Evolutionary conservation across 2,797 vertebrate genomes (phyloP).

Genomic region (Enteromius anoplus): DNA sequence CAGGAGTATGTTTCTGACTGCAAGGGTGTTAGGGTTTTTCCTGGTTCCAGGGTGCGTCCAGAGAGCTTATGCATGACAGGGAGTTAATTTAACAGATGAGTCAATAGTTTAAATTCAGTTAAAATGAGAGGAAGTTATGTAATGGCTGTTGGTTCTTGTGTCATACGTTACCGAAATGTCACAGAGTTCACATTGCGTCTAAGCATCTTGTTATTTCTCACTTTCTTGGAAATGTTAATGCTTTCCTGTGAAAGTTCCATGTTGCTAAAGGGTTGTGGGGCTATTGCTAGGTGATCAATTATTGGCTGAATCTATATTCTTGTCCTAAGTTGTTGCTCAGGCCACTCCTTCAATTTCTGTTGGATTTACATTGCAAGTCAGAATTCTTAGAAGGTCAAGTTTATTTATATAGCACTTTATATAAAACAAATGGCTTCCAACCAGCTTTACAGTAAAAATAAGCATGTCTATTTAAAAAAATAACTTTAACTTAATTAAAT

Average conservation of each 20-base stretch:
- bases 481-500: background rate
- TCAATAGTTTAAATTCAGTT: background rate
- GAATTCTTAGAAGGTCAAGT: background rate
- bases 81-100: slow-evolving; percentile 11
- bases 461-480: background rate
- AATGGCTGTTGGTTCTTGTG: background rate
- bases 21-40: slow-evolving; percentile 20
- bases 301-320: background rate
- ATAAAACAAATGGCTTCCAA: background rate
- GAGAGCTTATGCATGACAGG: slow-evolving; percentile 7
- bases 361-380: background rate
- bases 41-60: slow-evolving; percentile 28
- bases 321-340: background rate
- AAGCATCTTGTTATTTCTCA: background rate
- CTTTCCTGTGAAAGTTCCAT: background rate
- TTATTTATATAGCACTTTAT: background rate
- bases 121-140: slow-evolving; percentile 15
- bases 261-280: background rate
- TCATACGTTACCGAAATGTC: background rate
- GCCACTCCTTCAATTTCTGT: background rate
- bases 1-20: slow-evolving; percentile 16
- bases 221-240: background rate
- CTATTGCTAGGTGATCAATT: background rate
- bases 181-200: background rate
- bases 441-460: background rate